Base-by-base conservation (phyloP, 2,113 vertebrate species). In the Onychostoma macrolepis region DNA sequence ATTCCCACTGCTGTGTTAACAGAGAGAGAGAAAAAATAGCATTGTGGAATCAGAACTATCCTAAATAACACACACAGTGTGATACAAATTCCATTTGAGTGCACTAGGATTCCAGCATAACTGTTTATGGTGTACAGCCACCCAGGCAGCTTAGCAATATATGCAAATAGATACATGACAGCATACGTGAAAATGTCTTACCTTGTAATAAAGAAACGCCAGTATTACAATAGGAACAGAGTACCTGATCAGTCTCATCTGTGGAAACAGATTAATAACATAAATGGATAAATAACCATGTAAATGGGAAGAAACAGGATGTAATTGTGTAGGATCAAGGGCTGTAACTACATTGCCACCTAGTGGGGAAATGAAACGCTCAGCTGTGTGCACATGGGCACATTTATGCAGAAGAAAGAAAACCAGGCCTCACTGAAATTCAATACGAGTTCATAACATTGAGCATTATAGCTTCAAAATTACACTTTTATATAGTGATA, bases 201-300 rank as follows among this genome's bases (percentile, higher is more conserved):
- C 98, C 98, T 98, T 99, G 88, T 93, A 96, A 93, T 95, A 95
- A 87, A 99, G 95, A 89, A 94, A 97, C 3, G 95, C 89, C 36
- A 98, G 93, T 41, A 96, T 91, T 78, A 94, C 87, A 63, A 96
- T 56, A 9, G 97, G 95, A 87, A 97, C 7, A 4, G 90, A 95
- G 85, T 96, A 97, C 87, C 96, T 95, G 87, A 97, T 90, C 71
- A 96, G 75, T 89, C 89, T 95, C 21, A 95, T 91, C 98, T 99
- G 94, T 67, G 30, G 86, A 87, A 91, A 87, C 92, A 88, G 0
- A 79, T 41, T 89, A 56, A 91, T 89, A 93, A 86, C 87, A 61
- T 72, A 80, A 63, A 88, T 28, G 82, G 38, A 78, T 77, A 87
- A 58, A 63, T 79, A 88, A 79, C 91, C 85, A 83, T 65, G 87